Base-by-base conservation (phyloP, 2,113 vertebrate species). In the Cryptotis parvus region DNA sequence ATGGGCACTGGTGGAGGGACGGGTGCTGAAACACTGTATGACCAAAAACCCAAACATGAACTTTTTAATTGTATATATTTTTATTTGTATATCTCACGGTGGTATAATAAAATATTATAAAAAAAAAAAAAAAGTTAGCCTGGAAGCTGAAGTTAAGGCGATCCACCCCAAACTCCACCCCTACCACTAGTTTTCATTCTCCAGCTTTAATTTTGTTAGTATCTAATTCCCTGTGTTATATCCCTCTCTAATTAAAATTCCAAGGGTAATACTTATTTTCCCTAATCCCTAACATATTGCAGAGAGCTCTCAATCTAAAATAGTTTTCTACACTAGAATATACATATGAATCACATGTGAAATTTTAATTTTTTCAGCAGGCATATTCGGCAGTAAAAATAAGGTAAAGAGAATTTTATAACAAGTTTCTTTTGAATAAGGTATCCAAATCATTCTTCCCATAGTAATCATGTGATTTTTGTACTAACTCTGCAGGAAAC, bases 161-260 rank as follows among this genome's bases (percentile, higher is more conserved):
- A 49, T 1, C 7, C 52, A 37, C 39, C 4, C n/a, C 35, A 27
- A 4, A 9, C 11, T 33, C 16, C 27, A 73, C 29, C 26, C 41
- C n/a, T 52, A 65, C 76, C 15, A 66, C 45, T 90, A 63, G 31
- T 74, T 91, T 84, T 79, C 43, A 39, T 43, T 66, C 72, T 91
- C 37, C 22, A 61, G 41, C 16, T 69, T 91, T 74, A 27, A 35
- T 43, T 76, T 80, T 43, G 18, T 31, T 87, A 91, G 61, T 78
- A 63, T n/a, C 33, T 63, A 84, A 93, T 91, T 52, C 68, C 78
- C 77, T 84, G 18, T 43, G 45, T 58, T 78, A 93, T 82, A 78
- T 82, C 70, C 70, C 27, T 65, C 75, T 73, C 69, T 85, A 49
- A 92, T 87, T 82, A 90, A 87, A 81, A 95, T 49, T 43, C 43